phyloP scores from a whole-genome alignment of 2,888 invertebrate species.

The Conomelus anceps region DNA sequence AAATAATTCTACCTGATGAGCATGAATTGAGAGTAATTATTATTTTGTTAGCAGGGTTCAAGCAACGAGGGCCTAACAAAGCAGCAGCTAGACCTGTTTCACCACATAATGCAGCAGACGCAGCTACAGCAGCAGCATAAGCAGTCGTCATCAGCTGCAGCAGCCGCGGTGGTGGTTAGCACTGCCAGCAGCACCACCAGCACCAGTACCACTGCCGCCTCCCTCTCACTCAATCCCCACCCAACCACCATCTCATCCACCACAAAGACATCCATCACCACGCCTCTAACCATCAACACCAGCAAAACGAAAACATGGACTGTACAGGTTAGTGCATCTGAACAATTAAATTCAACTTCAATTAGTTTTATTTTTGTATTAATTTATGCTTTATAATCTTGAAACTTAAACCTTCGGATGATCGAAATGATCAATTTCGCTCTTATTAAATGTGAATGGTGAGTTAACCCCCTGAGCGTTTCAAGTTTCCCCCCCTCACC shows the following conservation, averaged over 20 bases:
- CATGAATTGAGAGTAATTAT: not conserved
- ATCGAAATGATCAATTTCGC: no score
- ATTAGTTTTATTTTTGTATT: no score
- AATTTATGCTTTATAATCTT: no score
- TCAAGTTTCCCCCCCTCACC: no score
- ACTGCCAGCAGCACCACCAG: conserved; percentile 38
- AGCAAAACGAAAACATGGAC: conserved; percentile 39
- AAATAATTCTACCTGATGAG: no score
- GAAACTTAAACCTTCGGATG: no score
- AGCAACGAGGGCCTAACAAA: conserved; percentile 62
- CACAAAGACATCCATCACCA: conserved; percentile 17
- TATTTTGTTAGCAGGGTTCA: not conserved
- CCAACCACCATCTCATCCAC: conserved; percentile 37
- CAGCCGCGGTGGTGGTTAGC: no score
- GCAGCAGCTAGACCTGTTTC: conserved; percentile 66
- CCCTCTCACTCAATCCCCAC: no score
- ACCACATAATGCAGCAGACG: conserved; percentile 70
- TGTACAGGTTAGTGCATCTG: conserved; percentile 40
- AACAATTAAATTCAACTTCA: no score
- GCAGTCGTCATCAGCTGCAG: conserved; percentile 12
- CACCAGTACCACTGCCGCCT: conserved; percentile 38
- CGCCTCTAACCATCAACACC: not conserved
- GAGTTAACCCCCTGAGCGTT: no score
- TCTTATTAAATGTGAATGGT: no score
- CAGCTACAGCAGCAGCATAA: conserved; percentile 47